Conservation (phyloP, 2,888 invertebrate species). For the Acleris emargana region DNA sequence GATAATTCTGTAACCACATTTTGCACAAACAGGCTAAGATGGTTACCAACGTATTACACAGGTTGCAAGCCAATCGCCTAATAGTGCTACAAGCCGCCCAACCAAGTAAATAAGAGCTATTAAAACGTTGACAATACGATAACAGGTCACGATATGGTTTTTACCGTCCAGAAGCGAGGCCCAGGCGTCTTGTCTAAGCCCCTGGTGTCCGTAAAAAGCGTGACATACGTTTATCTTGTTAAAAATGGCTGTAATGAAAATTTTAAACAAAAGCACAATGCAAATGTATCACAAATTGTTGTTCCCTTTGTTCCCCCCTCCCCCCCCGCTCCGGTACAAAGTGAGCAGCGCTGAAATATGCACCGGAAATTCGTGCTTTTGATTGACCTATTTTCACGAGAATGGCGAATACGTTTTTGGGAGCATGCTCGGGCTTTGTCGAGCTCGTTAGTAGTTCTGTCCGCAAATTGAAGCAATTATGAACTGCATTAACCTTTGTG, state of each 20-base stretch:
- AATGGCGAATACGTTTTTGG: background rate
- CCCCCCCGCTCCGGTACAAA: constrained; percentile 5
- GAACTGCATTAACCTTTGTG: background rate
- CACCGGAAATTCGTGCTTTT: constrained; percentile 15
- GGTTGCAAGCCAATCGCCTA: too few relatives aligned
- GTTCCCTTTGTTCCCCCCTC: background rate
- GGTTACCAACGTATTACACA: too few relatives aligned
- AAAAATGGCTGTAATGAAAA: background rate
- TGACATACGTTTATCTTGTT: too few relatives aligned
- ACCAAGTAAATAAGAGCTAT: too few relatives aligned
- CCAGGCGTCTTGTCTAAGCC: too few relatives aligned
- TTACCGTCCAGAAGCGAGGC: too few relatives aligned
- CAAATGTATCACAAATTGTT: constrained; percentile 9
- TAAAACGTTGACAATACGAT: too few relatives aligned
- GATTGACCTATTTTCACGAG: constrained; percentile 13
- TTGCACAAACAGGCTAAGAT: too few relatives aligned
- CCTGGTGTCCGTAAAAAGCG: too few relatives aligned
- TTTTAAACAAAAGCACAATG: constrained; percentile 1
- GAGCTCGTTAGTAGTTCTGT: background rate
- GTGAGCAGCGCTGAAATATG: constrained; percentile 13
- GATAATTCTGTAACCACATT: too few relatives aligned
- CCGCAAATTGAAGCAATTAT: background rate
- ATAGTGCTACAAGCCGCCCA: too few relatives aligned
- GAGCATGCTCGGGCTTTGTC: background rate
- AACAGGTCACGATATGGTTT: too few relatives aligned